These are phyloP conservation scores for Brachionus koreanus DNA, from an alignment of 1,140 invertebrate genomes.

Conservation along the genomic window DNA sequence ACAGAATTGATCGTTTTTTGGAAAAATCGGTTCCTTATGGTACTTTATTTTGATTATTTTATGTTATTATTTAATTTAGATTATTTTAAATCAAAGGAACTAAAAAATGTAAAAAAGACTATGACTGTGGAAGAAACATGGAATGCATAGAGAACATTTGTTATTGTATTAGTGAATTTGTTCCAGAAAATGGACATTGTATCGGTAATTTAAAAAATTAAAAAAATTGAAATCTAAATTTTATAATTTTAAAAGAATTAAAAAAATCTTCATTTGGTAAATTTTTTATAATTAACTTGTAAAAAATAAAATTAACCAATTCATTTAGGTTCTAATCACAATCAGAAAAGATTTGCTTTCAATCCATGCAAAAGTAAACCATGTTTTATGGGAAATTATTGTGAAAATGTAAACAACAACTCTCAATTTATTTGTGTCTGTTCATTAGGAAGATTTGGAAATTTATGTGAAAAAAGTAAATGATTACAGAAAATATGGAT, in stretches of 20 bases:
- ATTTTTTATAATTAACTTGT: not conserved
- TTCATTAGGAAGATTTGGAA: conserved; percentile 21
- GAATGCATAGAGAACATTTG: conserved; percentile 24
- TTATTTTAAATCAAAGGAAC: not conserved
- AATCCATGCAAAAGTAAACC: conserved; percentile 14
- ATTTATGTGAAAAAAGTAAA: conserved; percentile 16
- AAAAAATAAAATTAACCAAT: not conserved
- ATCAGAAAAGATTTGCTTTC: not conserved
- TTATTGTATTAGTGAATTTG: conserved; percentile 1
- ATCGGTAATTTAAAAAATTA: not conserved
- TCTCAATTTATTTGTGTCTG: conserved; percentile 51
- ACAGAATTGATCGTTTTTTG: not conserved
- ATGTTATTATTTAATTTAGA: too few relatives aligned
- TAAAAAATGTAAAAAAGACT: conserved; percentile 24
- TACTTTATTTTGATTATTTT: too few relatives aligned
- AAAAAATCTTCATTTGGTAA: not conserved
- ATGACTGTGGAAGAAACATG: conserved; percentile 21
- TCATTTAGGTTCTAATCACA: not conserved
- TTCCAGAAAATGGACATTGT: conserved; percentile 15
- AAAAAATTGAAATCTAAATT: not conserved
- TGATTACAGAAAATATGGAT: too few relatives aligned
- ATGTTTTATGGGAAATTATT: not conserved
- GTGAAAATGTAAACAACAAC: conserved; percentile 47
- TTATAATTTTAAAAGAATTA: not conserved
- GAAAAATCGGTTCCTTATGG: not conserved